phyloP scores from a whole-genome alignment of 2,113 vertebrate genomes.

The Megaceryle torquata region DNA sequence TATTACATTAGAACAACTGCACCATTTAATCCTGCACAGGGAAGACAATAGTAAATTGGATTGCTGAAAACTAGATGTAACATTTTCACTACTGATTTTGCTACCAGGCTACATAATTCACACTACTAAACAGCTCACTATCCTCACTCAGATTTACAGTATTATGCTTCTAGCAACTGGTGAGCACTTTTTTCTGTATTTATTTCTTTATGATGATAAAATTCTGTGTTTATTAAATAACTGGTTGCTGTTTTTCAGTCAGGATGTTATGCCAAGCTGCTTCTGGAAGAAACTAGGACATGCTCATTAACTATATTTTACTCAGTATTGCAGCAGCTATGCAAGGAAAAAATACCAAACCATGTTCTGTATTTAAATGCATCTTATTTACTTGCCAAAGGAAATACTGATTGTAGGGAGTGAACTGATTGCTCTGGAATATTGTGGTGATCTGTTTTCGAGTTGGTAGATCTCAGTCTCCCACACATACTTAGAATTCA shows the following conservation, averaged over 20 bases:
- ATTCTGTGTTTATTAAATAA: background rate
- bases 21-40: background rate
- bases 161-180: background rate
- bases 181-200: background rate
- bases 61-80: background rate
- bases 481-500: background rate
- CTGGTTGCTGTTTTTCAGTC: background rate
- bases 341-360: background rate
- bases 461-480: background rate
- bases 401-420: background rate
- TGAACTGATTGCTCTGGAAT: background rate
- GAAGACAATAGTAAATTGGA: background rate
- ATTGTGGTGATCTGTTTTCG: background rate
- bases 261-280: background rate
- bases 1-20: background rate
- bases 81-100: background rate
- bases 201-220: background rate
- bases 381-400: background rate
- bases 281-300: background rate
- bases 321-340: background rate
- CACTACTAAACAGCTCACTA: background rate
- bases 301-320: background rate
- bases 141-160: background rate
- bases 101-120: background rate
- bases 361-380: background rate